phyloP scores from a whole-genome alignment of 1,140 invertebrate genomes.

The Pollicipes pollicipes region DNA sequence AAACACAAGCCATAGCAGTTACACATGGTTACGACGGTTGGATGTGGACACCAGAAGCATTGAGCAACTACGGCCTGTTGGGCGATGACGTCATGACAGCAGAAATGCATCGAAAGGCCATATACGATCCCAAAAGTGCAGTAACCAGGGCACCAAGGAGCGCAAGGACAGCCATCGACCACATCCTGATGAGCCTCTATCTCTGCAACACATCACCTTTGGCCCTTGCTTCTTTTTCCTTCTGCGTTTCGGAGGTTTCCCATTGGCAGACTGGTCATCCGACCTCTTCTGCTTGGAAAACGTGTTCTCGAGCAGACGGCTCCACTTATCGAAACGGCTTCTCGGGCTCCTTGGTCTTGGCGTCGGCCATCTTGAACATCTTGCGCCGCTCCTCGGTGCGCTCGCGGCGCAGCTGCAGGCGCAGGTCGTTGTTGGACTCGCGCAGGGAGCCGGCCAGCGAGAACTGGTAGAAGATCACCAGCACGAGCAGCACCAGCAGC shows the following conservation, averaged over 20 bases:
- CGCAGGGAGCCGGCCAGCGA: slow-evolving; percentile 73
- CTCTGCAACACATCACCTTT: too few species aligned
- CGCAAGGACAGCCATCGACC: not conserved
- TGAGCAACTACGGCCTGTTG: too few species aligned
- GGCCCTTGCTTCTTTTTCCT: not conserved
- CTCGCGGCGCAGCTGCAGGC: slow-evolving; percentile 65
- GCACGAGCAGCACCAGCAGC: slow-evolving; percentile 65
- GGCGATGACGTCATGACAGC: too few species aligned
- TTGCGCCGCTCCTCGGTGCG: slow-evolving; percentile 80
- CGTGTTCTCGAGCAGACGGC: not conserved
- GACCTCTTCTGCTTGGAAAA: not conserved
- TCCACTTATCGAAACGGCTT: not conserved
- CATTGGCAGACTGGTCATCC: not conserved
- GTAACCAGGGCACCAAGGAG: too few species aligned
- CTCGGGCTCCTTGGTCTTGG: not conserved
- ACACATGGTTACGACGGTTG: too few species aligned
- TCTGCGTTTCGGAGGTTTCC: not conserved
- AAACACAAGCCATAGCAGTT: too few species aligned
- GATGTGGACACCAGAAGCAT: too few species aligned
- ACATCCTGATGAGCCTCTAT: too few species aligned
- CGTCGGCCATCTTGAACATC: slow-evolving; percentile 49
- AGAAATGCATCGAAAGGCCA: too few species aligned
- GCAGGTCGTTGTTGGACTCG: slow-evolving; percentile 84
- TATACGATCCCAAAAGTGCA: too few species aligned
- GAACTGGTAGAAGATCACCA: slow-evolving; percentile 88